Evolutionary conservation across 1,140 invertebrate genomes (phyloP), one percentile per base, ranked within the genome.

Genomic region (Drosophila lacertosa): DNA sequence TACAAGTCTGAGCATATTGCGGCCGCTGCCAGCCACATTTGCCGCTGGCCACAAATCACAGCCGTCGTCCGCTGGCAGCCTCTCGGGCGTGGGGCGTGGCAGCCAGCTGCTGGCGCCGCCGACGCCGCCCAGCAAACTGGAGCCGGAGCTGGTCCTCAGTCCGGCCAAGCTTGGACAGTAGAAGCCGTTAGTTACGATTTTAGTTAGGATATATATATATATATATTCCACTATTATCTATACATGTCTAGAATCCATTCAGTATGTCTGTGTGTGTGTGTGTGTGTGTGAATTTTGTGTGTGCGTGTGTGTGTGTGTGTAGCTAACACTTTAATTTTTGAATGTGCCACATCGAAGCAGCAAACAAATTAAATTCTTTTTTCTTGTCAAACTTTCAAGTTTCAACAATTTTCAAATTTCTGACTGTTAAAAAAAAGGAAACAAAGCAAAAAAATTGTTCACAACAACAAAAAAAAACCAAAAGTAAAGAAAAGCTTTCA

Each of bases 101-200:
- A 66, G 54, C 26, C 22, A 51, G 15, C 50, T 74, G 32, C 42
- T 76, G 15, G 24, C 68, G 15, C 64, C 70, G 15, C 63, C 75
- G 26, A 15, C 69, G 44, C 20, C 54, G 24, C 37, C 76, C 18
- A 88, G 72, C 60, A 80, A 82, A 81, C 79, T 82, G 45, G 91
- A 91, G 74, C 78, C 91, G 35, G 91, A 91, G 59, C 51, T 91
- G 57, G 77, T 91, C 67, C 77, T 91, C 57, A 91, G 91, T 81
- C 91, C 91, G 58, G 86, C 91, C 20, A 91, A 91, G 62, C 82
- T 91, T 48, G 90, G 91, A 26, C 91, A 91, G 57, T 90, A 90
- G 64, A 66, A 54, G 54, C 39, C 62, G 63, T 77, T 83, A 78
- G 58, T 48, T 68, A 73, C 44, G 62, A 59, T 89, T 77, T 86